These are phyloP conservation scores for Chanos chanos DNA, from an alignment of 2,797 vertebrate genomes.

Conservation along the genomic window DNA sequence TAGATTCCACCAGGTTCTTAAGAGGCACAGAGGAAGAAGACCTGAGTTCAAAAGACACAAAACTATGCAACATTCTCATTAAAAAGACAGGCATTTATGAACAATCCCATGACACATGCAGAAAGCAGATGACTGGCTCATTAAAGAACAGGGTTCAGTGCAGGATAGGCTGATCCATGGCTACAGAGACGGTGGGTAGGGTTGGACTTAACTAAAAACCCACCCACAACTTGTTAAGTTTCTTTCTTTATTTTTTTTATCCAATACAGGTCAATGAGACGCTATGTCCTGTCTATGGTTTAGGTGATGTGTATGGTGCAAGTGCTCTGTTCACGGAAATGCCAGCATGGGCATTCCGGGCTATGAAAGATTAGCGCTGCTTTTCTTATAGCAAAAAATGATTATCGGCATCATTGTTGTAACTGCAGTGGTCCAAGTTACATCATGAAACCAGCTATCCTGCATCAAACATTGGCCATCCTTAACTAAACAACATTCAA, in stretches of 20 bases:
- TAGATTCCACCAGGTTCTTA: slow-evolving; percentile 94
- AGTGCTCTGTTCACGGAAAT: too few species aligned
- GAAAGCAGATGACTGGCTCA: slow-evolving; percentile 95
- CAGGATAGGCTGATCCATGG: slow-evolving; percentile 79
- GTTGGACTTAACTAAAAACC: neutral
- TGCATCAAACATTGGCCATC: slow-evolving; percentile 89
- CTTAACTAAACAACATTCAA: slow-evolving; percentile 91
- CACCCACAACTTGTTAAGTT: too few species aligned
- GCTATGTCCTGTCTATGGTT: too few species aligned
- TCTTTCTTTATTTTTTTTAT: too few species aligned
- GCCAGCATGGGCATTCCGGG: too few species aligned
- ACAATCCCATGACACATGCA: slow-evolving; percentile 99
- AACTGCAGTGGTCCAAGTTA: neutral
- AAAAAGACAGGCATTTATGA: slow-evolving; percentile 98
- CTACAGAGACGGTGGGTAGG: slow-evolving; percentile 27
- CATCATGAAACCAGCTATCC: slow-evolving; percentile 73
- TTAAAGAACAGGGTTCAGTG: slow-evolving; percentile 86
- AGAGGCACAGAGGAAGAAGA: slow-evolving; percentile 95
- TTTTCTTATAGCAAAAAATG: too few species aligned
- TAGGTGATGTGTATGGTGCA: too few species aligned
- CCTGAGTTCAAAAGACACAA: slow-evolving; percentile 94
- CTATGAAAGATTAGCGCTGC: too few species aligned
- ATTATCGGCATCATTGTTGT: neutral
- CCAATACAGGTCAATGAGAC: too few species aligned
- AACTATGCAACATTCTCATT: slow-evolving; percentile 99